Evolutionary conservation across 2,888 invertebrate species (phyloP).

Genomic region (Listrodromus nycthemerus): DNA sequence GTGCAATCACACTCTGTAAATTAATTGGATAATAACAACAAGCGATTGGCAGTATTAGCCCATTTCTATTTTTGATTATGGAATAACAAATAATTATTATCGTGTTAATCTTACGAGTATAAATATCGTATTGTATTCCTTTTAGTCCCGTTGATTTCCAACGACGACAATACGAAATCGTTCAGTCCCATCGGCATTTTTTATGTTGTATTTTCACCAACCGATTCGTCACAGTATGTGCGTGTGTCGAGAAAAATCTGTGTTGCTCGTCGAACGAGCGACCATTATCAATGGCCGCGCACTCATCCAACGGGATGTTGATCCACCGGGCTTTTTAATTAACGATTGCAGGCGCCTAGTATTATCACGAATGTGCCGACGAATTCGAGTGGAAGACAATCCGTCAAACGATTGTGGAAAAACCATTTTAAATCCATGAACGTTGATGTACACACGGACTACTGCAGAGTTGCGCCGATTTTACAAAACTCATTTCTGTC

Average conservation of each 20-base stretch:
- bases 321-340: conserved; percentile 63
- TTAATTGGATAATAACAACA: background rate
- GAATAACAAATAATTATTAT: background rate
- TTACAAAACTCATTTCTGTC: conserved; percentile 27
- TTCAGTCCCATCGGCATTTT: background rate
- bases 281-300: conserved; percentile 56
- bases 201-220: conserved; percentile 1
- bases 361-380: conserved; percentile 59
- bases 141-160: background rate
- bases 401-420: conserved; percentile 58
- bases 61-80: background rate
- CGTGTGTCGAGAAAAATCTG: conserved; percentile 40
- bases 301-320: conserved; percentile 39
- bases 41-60: no score
- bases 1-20: background rate
- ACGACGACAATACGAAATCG: background rate
- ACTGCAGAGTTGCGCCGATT: conserved; percentile 24
- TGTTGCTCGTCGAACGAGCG: conserved; percentile 31
- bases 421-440: conserved; percentile 44
- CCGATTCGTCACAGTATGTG: conserved; percentile 37
- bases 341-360: conserved; percentile 55
- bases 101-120: background rate
- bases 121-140: background rate
- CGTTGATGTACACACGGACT: conserved; percentile 17
- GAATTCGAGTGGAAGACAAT: conserved; percentile 66